Evolutionary conservation across 2,113 vertebrate species (phyloP).

Genomic region (Brachyhypopomus gauderio): DNA sequence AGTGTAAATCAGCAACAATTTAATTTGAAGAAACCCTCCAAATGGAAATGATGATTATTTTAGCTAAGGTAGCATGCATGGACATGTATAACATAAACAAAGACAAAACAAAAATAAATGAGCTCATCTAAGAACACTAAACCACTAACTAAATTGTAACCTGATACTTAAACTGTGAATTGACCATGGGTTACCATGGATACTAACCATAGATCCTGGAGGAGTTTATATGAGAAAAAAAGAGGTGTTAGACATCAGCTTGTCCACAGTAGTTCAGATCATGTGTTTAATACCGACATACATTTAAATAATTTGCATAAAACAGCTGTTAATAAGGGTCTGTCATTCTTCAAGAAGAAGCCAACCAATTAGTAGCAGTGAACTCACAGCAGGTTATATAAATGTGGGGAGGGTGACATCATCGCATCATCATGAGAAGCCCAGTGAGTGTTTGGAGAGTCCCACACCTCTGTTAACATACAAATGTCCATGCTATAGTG

Average conservation of each 20-base stretch:
- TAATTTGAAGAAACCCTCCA: background rate
- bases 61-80: background rate
- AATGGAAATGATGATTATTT: background rate
- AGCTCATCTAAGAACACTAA: background rate
- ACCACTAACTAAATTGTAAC: no score
- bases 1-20: background rate
- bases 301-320: conserved; percentile 13
- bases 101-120: no score
- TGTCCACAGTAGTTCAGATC: background rate
- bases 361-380: conserved; percentile 22
- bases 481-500: background rate
- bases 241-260: background rate
- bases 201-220: no score
- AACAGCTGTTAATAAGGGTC: conserved; percentile 25
- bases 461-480: background rate
- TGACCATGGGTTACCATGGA: no score
- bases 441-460: background rate
- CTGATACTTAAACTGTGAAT: no score
- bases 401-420: conserved; percentile 34
- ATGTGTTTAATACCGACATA: background rate
- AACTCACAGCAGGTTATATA: conserved; percentile 19
- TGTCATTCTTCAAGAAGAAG: conserved; percentile 23
- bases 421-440: background rate
- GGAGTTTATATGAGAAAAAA: no score
- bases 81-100: no score